A percentile compares a stretch with the other conserved stretches of the same genome.
phyloP scores from a whole-genome alignment of 1,140 invertebrate species.

The Anastrepha ludens region DNA sequence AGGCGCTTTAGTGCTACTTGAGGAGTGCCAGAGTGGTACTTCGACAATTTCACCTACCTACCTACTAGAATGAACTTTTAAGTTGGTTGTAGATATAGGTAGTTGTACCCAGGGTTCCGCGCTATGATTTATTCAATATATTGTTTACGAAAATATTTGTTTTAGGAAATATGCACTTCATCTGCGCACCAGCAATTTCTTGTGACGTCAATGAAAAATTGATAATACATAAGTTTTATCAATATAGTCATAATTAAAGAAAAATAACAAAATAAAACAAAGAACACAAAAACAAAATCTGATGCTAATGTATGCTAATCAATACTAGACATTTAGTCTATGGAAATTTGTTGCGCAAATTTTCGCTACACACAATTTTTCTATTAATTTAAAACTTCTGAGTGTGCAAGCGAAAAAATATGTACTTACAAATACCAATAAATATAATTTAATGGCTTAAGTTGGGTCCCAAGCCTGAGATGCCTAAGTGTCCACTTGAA shows the following conservation, averaged over 20 bases:
- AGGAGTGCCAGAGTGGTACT: too few relatives aligned
- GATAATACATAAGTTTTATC: too few relatives aligned
- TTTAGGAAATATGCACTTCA: too few relatives aligned
- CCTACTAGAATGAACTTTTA: too few relatives aligned
- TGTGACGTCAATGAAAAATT: too few relatives aligned
- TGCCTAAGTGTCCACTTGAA: neutral
- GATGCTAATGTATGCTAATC: neutral
- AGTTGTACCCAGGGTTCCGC: too few relatives aligned
- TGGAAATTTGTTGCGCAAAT: neutral
- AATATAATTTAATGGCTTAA: neutral
- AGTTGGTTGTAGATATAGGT: too few relatives aligned
- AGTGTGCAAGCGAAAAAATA: constrained; percentile 1
- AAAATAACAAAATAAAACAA: neutral
- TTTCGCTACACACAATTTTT: neutral
- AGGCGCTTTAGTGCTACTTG: too few relatives aligned
- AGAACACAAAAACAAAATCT: neutral
- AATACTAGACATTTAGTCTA: neutral
- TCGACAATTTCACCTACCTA: too few relatives aligned
- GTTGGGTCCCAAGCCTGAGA: neutral
- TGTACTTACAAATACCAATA: neutral
- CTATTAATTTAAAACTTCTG: neutral
- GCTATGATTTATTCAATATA: too few relatives aligned
- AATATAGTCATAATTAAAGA: neutral
- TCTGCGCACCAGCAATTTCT: too few relatives aligned
- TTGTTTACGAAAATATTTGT: too few relatives aligned